Evolutionary conservation across 2,888 invertebrate genomes (phyloP).

Genomic region (Pseudolycoriella hygida): DNA sequence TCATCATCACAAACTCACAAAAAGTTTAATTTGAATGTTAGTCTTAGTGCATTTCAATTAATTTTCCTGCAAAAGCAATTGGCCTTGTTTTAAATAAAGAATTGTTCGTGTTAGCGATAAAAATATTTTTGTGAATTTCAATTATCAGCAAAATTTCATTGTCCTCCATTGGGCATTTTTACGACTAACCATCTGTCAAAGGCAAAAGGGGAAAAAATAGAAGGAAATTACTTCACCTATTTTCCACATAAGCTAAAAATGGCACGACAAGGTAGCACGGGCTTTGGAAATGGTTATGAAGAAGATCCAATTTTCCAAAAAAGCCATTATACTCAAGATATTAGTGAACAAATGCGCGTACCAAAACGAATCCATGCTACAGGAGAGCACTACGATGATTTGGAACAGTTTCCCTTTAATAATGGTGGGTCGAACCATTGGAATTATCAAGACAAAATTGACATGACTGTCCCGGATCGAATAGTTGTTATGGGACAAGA

Average conservation of each 20-base stretch:
- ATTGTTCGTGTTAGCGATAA: no score
- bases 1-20: no score
- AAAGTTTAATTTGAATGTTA: no score
- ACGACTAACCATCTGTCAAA: no score
- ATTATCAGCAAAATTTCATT: no score
- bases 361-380: slow-evolving; percentile 62
- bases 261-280: slow-evolving; percentile 42
- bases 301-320: slow-evolving; percentile 42
- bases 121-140: no score
- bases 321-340: slow-evolving; percentile 53
- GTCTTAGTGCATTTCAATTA: no score
- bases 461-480: slow-evolving; percentile 87
- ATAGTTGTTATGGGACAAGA: slow-evolving; percentile 75
- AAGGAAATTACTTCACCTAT: slow-evolving; percentile 6
- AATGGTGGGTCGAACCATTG: slow-evolving; percentile 37
- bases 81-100: no score
- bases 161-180: no score
- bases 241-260: slow-evolving; percentile 21
- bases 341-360: slow-evolving; percentile 65
- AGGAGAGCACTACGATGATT: slow-evolving; percentile 47
- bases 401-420: slow-evolving; percentile 39
- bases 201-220: not conserved
- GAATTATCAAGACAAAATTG: slow-evolving; percentile 57
- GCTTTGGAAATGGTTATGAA: slow-evolving; percentile 38
- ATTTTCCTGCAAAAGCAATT: no score